Base-by-base conservation (phyloP, 2,797 vertebrate species). In the Brachyrhaphis roseni region DNA sequence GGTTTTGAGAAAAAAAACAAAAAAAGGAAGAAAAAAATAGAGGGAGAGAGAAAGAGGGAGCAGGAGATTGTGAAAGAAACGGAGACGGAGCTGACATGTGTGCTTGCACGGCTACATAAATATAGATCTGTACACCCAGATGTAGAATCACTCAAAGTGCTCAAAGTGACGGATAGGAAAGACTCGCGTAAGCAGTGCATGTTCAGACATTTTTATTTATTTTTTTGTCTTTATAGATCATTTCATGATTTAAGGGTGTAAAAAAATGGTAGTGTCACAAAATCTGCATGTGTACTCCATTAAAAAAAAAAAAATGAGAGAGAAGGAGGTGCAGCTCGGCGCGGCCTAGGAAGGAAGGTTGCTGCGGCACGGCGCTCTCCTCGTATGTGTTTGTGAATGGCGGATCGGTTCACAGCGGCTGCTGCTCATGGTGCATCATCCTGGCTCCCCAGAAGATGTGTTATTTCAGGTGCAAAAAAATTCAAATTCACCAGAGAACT, bases 381-480 rank as follows among this genome's bases (percentile, higher is more conserved):
- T 47, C 68, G 12, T 18, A 2, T 64, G 72, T 45, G 77, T 82
- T 84, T 86, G 85, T 89, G 84, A 92, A 92, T 90, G 89, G 89
- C 36, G 76, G n/a, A 76, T 88, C 77, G 86, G 82, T 89, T 51
- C 88, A 87, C 70, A 70, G 77, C 71, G 79, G 90, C 87, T 77
- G 86, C 73, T 78, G 81, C 43, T 64, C 80, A 78, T 70, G 78
- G 83, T 90, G 88, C 86, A 85, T 89, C 85, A 83, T 82, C 78
- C 86, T 83, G 83, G 73, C 80, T 89, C 71, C 78, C 66, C 72
- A 46, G 64, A n/a, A 72, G 88, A 90, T 80, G 89, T 89, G 91
- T 91, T 93, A 90, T 92, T 93, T 91, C 83, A 89, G 90, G 88
- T 90, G 88, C 81, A 81, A 90, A 88, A 83, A 79, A 70, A 89